Base-by-base conservation (phyloP, 2,113 vertebrate genomes). In the Microcebus griseorufus region DNA sequence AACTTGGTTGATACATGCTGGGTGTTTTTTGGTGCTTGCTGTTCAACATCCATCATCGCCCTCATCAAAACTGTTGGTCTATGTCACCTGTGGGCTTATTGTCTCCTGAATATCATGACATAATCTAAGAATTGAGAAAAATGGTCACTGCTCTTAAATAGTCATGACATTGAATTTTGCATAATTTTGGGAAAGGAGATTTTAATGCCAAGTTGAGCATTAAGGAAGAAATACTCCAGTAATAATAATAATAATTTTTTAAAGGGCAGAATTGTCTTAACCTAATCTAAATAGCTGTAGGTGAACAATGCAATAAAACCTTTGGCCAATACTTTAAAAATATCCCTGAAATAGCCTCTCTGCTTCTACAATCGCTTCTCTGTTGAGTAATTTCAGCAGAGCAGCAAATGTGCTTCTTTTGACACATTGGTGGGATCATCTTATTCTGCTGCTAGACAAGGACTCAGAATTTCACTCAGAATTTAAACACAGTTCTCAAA, bases 41-140 rank as follows among this genome's bases (percentile, higher is more conserved):
- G 45, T 42, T 95, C 5, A 79, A 18, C 16, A n/a, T 10, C 78
- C 32, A 37, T 94, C 81, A 84, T 82, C 39, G 79, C 5, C 45
- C 3, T 51, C 64, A 42, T 65, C 34, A 83, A 73, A 82, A 22
- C 42, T 37, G 32, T 58, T 80, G 10, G 9, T 93, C 13, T 86
- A 1, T 55, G 18, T 90, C 23, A 6, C 7, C 14, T 29, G 9
- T 18, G 17, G 27, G 34, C 17, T 85, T 94, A 73, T 2, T 16
- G 34, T 88, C 7, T 32, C 39, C 25, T 34, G 34, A 92, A 39
- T 83, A 42, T 72, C 18, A 3, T 48, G 39, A 29, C 4, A 79
- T n/a, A 88, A 65, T 76, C 70, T 90, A 86, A 70, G n/a, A 69
- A 60, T 67, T 88, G 39, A 58, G 79, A 88, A 92, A 60, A 92